Percentiles rank a stretch among this genome's conserved stretches.
These are phyloP conservation scores for Coracopsis vasa DNA, from an alignment of 2,113 vertebrate species.

Conservation along the genomic window DNA sequence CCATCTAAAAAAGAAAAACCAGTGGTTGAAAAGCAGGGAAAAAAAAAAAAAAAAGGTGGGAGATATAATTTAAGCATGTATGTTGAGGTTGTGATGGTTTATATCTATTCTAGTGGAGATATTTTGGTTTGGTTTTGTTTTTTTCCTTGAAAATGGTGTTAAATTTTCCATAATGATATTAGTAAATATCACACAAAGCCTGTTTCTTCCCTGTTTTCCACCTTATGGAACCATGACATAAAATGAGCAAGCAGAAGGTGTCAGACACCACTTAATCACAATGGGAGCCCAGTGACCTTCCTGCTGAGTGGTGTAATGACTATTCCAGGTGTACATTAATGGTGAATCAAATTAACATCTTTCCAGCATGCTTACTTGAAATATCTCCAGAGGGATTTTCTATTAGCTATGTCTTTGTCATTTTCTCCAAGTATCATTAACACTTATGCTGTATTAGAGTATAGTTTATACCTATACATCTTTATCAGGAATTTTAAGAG, in stretches of 20 bases:
- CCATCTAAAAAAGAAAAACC: not conserved
- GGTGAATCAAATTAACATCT: not conserved
- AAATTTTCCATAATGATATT: not conserved
- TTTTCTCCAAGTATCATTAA: not conserved
- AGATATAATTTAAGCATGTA: not conserved
- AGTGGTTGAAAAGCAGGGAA: not conserved
- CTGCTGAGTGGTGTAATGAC: not conserved
- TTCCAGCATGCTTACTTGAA: not conserved
- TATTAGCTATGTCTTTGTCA: not conserved
- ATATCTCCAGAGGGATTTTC: not conserved
- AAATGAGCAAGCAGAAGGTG: not conserved
- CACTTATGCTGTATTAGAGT: not conserved
- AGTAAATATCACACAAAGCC: not conserved
- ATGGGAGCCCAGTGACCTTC: not conserved
- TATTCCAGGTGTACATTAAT: not conserved
- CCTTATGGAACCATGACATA: not conserved
- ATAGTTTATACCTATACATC: not conserved
- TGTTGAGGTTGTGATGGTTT: not conserved
- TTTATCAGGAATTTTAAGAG: not conserved
- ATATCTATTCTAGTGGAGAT: not conserved
- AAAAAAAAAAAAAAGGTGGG: accelerated
- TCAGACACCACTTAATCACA: not conserved
- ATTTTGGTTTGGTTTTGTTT: accelerated
- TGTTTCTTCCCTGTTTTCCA: not conserved
- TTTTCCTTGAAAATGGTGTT: not conserved